Evolutionary conservation across 2,113 vertebrate genomes (phyloP), one percentile per base, ranked within the genome.

Genomic region (Carassius gibelio): DNA sequence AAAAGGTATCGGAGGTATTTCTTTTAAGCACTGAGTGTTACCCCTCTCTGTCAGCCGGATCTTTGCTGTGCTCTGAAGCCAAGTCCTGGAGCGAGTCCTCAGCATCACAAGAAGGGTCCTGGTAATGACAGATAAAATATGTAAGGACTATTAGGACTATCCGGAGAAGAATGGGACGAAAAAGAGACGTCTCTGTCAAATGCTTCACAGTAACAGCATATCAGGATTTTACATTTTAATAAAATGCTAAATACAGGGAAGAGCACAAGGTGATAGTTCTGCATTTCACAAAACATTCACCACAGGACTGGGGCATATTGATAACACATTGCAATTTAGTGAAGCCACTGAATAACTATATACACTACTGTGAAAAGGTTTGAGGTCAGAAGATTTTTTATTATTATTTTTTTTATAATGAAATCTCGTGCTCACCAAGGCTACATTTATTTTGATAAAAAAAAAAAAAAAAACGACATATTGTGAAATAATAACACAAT

Each of bases 11-110:
- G 3, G 21, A 80, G 38, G 10, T 42, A 1, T 62, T 42, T 2
- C 21, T 72, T 77, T 23, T 48, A 19, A 71, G 6, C 52, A 78
- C 14, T 36, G 5, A 48, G 7, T 13, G 13, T 52, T 50, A 89
- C 88, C 88, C 84, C 14, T 88, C 87, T 19, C 78, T 68, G 55
- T 86, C 85, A 0, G 34, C 21, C 8, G 68, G 74, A 30, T 85
- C 88, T 61, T 85, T 89, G 68, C 80, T 68, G 59, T 86, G 79
- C 23, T 89, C 86, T 30, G 77, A 77, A 19, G 38, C 23, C 0
- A 84, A 69, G 64, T 86, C 87, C 68, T 86, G 81, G 3, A 87
- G 78, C 1, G 38, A 66, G 48, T 89, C 88, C 38, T 89, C 88
- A 1, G 75, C 26, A 42, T 42, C 84, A 34, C 86, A 78, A 26